Conservation (phyloP, 2,888 invertebrate genomes). For the Idaea biselata region DNA sequence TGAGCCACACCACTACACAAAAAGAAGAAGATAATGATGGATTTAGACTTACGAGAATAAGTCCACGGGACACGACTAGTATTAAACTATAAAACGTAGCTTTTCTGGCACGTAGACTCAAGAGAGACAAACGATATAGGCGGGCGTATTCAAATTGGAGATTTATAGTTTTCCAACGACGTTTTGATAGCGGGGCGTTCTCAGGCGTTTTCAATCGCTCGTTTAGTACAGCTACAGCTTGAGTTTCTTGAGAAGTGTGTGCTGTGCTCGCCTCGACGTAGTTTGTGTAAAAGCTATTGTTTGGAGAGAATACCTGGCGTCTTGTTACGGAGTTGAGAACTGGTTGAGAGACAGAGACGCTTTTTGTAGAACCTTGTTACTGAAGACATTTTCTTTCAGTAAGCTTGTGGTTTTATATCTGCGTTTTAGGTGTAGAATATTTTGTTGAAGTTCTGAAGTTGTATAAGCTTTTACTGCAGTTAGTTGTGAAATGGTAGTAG, state of each 20-base stretch:
- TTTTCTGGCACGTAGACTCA: not conserved
- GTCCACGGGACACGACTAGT: not conserved
- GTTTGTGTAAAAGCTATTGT: constrained; percentile 57
- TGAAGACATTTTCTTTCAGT: constrained; percentile 1
- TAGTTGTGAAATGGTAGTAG: too few relatives aligned
- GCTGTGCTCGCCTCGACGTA: constrained; percentile 19
- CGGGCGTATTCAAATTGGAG: not conserved
- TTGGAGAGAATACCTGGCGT: constrained; percentile 50
- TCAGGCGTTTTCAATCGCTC: constrained; percentile 23
- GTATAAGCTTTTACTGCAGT: too few relatives aligned
- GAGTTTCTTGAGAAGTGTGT: constrained; percentile 28
- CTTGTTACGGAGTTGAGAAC: constrained; percentile 31
- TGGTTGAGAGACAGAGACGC: constrained; percentile 12
- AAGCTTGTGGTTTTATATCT: not conserved
- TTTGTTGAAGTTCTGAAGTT: not conserved
- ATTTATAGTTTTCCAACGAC: constrained; percentile 2
- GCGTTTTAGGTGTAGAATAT: not conserved
- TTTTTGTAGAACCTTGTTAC: constrained; percentile 5
- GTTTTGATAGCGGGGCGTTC: not conserved
- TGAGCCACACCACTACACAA: too few relatives aligned
- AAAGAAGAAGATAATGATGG: not conserved
- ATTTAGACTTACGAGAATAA: not conserved
- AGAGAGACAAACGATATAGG: not conserved
- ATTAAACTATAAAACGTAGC: not conserved
- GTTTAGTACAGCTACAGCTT: constrained; percentile 39